Evolutionary conservation across 2,797 vertebrate species (phyloP).

Genomic region (Macrochelys suwanniensis): DNA sequence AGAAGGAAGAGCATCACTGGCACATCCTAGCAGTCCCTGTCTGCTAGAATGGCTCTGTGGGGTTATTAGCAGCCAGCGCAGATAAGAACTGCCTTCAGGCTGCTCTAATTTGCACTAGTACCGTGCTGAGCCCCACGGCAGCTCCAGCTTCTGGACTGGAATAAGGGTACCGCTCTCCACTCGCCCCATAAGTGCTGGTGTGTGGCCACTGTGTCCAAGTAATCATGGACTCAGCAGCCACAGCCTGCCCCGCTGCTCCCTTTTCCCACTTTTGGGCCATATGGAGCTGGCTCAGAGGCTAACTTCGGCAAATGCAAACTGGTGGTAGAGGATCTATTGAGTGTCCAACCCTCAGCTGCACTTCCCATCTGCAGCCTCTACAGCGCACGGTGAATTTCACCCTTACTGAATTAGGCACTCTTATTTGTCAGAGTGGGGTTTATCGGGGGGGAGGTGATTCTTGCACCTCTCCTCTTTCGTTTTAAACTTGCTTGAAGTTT

Average conservation of each 20-base stretch:
- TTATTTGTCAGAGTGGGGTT: not conserved
- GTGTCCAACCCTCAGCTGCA: not conserved
- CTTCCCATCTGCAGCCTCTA: not conserved
- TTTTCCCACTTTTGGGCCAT: not conserved
- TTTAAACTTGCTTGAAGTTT: conserved; percentile 60
- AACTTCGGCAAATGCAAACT: not conserved
- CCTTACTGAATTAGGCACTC: not conserved
- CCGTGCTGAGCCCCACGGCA: not conserved
- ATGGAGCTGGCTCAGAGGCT: not conserved
- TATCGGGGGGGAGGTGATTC: conserved; percentile 37
- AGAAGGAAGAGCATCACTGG: too few relatives aligned
- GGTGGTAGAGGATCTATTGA: not conserved
- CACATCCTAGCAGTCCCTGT: too few relatives aligned
- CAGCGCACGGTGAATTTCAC: not conserved
- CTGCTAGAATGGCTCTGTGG: too few relatives aligned
- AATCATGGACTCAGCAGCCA: not conserved
- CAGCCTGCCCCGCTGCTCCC: not conserved
- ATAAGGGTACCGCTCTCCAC: not conserved
- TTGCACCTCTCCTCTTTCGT: conserved; percentile 46
- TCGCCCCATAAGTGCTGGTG: not conserved
- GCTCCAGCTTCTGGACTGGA: not conserved
- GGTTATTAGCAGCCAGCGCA: too few relatives aligned
- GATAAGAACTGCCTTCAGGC: not conserved
- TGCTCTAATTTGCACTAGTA: conserved; percentile 1
- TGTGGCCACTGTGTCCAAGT: not conserved